Conservation (phyloP, 1,140 invertebrate species). For the Adoxophyes honmai region DNA sequence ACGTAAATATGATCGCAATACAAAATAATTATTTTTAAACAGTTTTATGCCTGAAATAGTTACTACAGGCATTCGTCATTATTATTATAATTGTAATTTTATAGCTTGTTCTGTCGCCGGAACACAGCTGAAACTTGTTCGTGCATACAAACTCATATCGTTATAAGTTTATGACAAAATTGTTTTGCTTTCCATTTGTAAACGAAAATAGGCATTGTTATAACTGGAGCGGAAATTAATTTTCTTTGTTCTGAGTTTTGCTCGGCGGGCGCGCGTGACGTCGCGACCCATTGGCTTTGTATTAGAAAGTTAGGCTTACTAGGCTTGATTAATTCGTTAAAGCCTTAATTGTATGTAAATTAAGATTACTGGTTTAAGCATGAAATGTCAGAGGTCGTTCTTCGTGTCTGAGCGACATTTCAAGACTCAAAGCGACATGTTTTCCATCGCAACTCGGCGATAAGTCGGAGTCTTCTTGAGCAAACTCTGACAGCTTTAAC, state of each 20-base stretch:
- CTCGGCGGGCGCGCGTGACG: background rate
- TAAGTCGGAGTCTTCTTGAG: background rate
- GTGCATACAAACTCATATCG: background rate
- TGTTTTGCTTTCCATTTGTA: background rate
- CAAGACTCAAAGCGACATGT: background rate
- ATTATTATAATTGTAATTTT: too few species aligned
- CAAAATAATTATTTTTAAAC: too few species aligned
- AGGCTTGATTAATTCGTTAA: background rate
- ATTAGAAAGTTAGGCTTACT: constrained; percentile 5
- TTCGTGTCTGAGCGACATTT: background rate
- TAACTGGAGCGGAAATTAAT: constrained; percentile 11
- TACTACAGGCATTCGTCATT: too few species aligned
- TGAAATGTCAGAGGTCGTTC: background rate
- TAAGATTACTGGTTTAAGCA: background rate
- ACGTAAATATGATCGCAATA: too few species aligned
- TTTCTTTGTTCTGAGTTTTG: background rate
- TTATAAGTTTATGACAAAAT: constrained; percentile 1
- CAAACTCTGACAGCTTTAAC: too few species aligned
- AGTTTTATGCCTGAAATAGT: too few species aligned
- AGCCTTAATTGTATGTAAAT: background rate
- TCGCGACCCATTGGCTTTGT: background rate
- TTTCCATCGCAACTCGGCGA: background rate
- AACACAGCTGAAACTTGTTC: too few species aligned
- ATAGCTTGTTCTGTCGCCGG: too few species aligned
- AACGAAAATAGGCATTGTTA: constrained; percentile 7